Conservation (phyloP, 2,888 invertebrate genomes). For the Papilio gigon region DNA sequence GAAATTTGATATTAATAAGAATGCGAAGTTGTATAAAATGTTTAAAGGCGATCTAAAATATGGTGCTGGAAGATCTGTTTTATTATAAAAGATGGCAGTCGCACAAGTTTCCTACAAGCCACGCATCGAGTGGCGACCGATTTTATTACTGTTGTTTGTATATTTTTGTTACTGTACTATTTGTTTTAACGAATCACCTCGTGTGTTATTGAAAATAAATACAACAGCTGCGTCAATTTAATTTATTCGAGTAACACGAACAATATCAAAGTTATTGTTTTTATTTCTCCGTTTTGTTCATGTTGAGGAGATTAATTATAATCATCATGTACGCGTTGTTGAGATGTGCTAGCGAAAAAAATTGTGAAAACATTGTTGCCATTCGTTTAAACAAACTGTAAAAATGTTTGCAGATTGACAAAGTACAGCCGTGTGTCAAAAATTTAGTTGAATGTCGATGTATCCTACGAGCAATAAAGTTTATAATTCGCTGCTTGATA, state of each 20-base stretch:
- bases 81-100: conserved; percentile 58
- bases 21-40: conserved; percentile 27
- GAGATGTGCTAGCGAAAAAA: too few species aligned
- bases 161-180: conserved; percentile 33
- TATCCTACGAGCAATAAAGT: too few species aligned
- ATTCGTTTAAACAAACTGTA: not conserved
- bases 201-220: conserved; percentile 12
- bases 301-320: conserved; percentile 33
- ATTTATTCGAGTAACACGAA: conserved; percentile 29
- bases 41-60: conserved; percentile 53
- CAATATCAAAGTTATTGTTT: conserved; percentile 36
- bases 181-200: conserved; percentile 27
- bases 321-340: not conserved
- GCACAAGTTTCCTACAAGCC: conserved; percentile 51
- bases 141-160: conserved; percentile 53
- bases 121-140: conserved; percentile 56
- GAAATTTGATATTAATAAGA: conserved; percentile 47
- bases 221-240: conserved; percentile 24
- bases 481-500: not conserved
- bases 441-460: too few species aligned
- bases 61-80: conserved; percentile 81
- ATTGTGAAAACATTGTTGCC: not conserved
- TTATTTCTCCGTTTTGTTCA: conserved; percentile 36
- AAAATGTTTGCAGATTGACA: too few species aligned
- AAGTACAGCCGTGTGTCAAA: not conserved